Evolutionary conservation across 2,888 invertebrate genomes (phyloP).

Genomic region (Microdon myrmicae): DNA sequence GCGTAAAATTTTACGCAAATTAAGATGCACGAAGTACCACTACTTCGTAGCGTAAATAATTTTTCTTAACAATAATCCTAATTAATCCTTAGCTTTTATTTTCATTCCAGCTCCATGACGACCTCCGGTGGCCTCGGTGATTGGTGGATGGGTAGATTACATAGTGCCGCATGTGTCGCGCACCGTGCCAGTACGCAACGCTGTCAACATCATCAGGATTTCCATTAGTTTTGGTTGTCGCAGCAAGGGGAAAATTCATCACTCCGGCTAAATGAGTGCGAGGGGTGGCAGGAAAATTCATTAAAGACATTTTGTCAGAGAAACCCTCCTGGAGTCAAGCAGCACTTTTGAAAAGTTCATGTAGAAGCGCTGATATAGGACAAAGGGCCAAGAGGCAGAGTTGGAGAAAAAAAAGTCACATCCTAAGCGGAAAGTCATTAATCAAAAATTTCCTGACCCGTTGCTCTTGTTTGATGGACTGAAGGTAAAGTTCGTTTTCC

Average conservation of each 20-base stretch:
- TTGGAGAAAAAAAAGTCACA: slow-evolving; percentile 25
- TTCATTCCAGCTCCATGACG: too few relatives aligned
- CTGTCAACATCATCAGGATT: slow-evolving; percentile 36
- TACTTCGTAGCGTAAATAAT: slow-evolving; percentile 26
- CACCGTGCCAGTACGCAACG: slow-evolving; percentile 31
- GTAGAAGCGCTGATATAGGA: background rate
- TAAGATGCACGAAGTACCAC: slow-evolving; percentile 10
- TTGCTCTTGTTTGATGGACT: slow-evolving; percentile 47
- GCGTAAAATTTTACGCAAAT: slow-evolving; percentile 8
- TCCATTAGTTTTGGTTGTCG: slow-evolving; percentile 49
- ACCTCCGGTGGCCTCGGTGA: too few relatives aligned
- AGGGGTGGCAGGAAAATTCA: slow-evolving; percentile 56
- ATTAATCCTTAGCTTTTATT: slow-evolving; percentile 41
- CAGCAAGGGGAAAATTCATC: slow-evolving; percentile 48
- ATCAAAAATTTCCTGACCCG: slow-evolving; percentile 51
- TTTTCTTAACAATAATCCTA: slow-evolving; percentile 36
- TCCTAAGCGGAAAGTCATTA: slow-evolving; percentile 49
- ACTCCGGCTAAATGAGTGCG: slow-evolving; percentile 45
- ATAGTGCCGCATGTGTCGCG: background rate
- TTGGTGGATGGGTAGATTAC: slow-evolving; percentile 45
- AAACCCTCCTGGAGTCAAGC: too few relatives aligned
- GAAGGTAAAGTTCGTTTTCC: slow-evolving; percentile 28
- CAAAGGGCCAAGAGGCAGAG: background rate
- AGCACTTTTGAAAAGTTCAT: background rate
- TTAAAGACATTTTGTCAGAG: slow-evolving; percentile 57